Percentiles rank a stretch among this genome's conserved stretches.
These are phyloP conservation scores for Apostichopus californicus DNA, from an alignment of 35 echinoderm and acorn worm genomes.

Conservation along the genomic window DNA sequence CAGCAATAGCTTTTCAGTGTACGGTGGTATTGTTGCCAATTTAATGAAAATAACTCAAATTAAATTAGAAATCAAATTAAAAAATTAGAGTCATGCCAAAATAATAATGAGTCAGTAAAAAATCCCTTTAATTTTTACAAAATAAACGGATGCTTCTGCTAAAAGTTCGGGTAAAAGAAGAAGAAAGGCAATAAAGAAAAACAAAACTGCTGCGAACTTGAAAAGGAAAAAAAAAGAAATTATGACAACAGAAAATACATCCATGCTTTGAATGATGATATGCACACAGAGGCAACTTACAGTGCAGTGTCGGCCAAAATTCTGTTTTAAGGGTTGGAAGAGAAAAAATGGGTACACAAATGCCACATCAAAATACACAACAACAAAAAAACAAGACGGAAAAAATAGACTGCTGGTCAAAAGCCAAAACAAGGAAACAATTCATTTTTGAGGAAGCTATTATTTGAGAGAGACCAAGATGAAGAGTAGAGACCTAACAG, in stretches of 20 bases:
- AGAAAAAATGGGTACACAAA: slow-evolving; percentile 21
- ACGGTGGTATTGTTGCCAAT: not conserved
- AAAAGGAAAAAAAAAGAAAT: not conserved
- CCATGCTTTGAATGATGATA: slow-evolving; percentile 6
- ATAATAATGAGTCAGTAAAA: not conserved
- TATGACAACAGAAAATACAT: not conserved
- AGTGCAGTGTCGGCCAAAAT: slow-evolving; percentile 67
- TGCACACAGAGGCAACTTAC: slow-evolving; percentile 56
- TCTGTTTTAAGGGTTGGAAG: slow-evolving; percentile 36
- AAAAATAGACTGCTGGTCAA: not conserved
- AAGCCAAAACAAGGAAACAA: not conserved
- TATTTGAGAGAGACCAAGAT: too few relatives aligned
- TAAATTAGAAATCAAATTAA: not conserved
- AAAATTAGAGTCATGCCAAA: not conserved
- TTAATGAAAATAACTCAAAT: not conserved
- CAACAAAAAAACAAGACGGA: not conserved
- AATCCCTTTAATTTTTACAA: not conserved
- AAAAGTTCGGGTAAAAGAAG: too few relatives aligned
- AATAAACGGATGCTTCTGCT: not conserved
- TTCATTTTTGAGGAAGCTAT: not conserved
- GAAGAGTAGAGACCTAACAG: too few relatives aligned
- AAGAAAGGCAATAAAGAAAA: not conserved
- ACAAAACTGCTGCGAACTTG: not conserved
- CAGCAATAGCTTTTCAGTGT: not conserved
- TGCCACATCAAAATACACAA: not conserved